These are phyloP conservation scores for Euura saliciscinereae DNA, from an alignment of 1,140 invertebrate species.

Conservation along the genomic window DNA sequence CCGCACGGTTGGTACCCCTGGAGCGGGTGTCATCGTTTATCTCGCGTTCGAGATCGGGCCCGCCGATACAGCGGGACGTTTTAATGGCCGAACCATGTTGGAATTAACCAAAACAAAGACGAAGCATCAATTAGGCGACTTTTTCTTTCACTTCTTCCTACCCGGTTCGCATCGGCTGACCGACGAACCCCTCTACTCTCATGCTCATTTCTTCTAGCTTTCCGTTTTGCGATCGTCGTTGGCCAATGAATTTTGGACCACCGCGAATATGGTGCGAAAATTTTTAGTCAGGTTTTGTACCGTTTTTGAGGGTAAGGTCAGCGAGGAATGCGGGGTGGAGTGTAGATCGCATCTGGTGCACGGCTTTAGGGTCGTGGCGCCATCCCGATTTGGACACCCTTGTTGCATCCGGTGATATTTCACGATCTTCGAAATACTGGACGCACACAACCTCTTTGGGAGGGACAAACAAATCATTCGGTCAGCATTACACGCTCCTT, in stretches of 20 bases:
- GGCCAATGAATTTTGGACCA: conserved; percentile 52
- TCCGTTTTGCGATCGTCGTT: too few relatives aligned
- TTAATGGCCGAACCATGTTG: conserved; percentile 68
- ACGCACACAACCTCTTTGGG: conserved; percentile 34
- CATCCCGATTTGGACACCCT: conserved; percentile 30
- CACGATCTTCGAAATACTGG: conserved; percentile 19
- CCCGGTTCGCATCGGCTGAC: neutral
- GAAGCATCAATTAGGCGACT: conserved; percentile 66
- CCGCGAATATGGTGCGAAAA: conserved; percentile 34
- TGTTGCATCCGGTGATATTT: conserved; percentile 45
- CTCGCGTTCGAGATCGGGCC: conserved; percentile 59
- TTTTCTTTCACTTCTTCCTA: conserved; percentile 51
- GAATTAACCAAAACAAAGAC: conserved; percentile 68
- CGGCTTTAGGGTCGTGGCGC: conserved; percentile 9
- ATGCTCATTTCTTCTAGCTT: too few relatives aligned
- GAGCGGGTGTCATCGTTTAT: conserved; percentile 64
- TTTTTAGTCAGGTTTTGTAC: neutral
- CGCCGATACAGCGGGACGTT: conserved; percentile 61
- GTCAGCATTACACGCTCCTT: conserved; percentile 50
- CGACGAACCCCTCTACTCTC: neutral
- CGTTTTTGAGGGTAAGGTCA: conserved; percentile 6
- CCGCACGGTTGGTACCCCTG: conserved; percentile 56
- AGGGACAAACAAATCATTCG: conserved; percentile 48
- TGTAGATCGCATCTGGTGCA: neutral
- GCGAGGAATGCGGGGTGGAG: conserved; percentile 24